Conservation (phyloP, 2,797 vertebrate species). For the Microctenopoma lineatum region DNA sequence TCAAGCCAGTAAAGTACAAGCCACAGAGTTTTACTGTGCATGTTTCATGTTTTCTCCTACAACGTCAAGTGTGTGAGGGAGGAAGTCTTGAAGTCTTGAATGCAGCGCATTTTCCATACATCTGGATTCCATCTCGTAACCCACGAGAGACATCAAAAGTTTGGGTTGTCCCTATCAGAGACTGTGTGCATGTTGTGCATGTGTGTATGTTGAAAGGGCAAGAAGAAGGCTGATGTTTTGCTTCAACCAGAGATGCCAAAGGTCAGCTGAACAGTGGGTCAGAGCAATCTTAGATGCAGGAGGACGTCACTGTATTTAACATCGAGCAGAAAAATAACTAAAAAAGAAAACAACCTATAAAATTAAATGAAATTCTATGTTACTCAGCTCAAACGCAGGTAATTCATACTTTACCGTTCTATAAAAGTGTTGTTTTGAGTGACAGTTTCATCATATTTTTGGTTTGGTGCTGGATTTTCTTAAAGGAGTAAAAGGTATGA, state of each 20-base stretch:
- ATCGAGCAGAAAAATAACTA: conserved; percentile 13
- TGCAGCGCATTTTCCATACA: conserved; percentile 64
- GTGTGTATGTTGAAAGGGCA: conserved; percentile 30
- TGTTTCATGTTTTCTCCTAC: conserved; percentile 60
- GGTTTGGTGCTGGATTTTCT: not conserved
- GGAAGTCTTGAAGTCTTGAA: conserved; percentile 48
- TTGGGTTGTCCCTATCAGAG: conserved; percentile 53
- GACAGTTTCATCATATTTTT: not conserved
- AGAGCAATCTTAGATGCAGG: conserved; percentile 15
- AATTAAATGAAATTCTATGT: not conserved
- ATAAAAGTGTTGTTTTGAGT: not conserved
- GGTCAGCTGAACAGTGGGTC: conserved; percentile 47
- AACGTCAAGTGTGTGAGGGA: conserved; percentile 50
- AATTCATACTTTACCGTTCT: not conserved
- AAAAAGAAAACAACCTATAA: not conserved
- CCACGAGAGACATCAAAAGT: conserved; percentile 71
- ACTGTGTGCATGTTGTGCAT: conserved; percentile 18
- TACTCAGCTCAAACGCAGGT: not conserved
- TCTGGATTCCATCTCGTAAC: conserved; percentile 75
- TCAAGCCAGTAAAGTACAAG: conserved; percentile 50
- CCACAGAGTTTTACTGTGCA: conserved; percentile 39
- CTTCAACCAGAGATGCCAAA: conserved; percentile 49
- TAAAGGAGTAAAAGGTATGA: conserved; percentile 18
- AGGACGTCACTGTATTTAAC: not conserved
- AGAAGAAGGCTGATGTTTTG: conserved; percentile 48